Percentiles rank a stretch among this genome's conserved stretches.
Conservation (phyloP, 2,888 invertebrate species). For the Atethmia centrago region DNA sequence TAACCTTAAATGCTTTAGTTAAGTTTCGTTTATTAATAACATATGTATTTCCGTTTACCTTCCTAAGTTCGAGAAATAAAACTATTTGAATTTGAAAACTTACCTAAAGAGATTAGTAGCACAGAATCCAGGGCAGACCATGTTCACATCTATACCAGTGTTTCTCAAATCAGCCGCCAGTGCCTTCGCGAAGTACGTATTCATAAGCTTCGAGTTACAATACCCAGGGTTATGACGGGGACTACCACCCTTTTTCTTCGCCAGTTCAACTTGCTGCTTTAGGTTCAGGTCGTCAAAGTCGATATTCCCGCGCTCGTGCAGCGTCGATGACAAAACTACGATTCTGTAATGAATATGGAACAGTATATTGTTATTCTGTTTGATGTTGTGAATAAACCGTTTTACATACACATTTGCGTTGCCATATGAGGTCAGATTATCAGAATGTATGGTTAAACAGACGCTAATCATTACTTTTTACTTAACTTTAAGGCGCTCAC, state of each 20-base stretch:
- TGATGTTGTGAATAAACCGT: neutral
- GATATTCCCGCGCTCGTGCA: conserved; percentile 93
- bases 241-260: conserved; percentile 77
- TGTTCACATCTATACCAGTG: conserved; percentile 91
- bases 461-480: neutral
- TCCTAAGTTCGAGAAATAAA: neutral
- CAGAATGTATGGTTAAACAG: too few relatives aligned
- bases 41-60: neutral
- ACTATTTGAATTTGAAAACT: conserved; percentile 40
- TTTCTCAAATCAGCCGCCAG: conserved; percentile 90
- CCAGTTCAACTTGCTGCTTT: conserved; percentile 85
- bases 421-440: neutral
- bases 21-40: neutral
- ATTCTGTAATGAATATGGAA: conserved; percentile 87
- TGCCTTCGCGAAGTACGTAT: conserved; percentile 93
- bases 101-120: conserved; percentile 94
- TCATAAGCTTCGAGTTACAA: conserved; percentile 94
- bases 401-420: neutral
- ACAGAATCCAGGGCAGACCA: conserved; percentile 95
- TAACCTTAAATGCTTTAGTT: neutral
- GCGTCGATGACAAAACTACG: conserved; percentile 93
- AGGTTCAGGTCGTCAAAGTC: conserved; percentile 92
- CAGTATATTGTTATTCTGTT: conserved; percentile 18
- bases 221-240: conserved; percentile 91
- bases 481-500: neutral